Percentiles rank a stretch among this genome's conserved stretches.
Evolutionary conservation across 2,797 vertebrate genomes (phyloP).

Genomic region (Sebastes reedi): DNA sequence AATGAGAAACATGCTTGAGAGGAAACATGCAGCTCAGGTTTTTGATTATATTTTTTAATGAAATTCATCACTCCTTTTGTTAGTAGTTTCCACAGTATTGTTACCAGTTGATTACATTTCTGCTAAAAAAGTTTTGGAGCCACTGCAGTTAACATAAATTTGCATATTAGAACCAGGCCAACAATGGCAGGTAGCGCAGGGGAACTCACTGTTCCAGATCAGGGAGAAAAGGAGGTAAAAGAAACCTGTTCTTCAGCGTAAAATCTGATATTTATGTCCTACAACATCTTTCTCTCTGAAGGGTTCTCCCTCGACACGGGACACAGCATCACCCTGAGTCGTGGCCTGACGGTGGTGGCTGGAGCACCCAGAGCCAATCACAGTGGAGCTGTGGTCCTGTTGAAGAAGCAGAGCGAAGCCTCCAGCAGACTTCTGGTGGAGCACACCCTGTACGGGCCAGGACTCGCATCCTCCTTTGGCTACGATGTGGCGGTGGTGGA

Average conservation of each 20-base stretch:
- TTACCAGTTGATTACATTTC: not conserved
- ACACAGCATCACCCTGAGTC: conserved; percentile 85
- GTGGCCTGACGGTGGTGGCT: conserved; percentile 91
- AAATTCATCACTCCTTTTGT: not conserved
- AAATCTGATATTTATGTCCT: not conserved
- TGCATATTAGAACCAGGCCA: too few species aligned
- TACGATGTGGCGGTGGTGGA: conserved; percentile 95
- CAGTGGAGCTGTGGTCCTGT: conserved; percentile 91
- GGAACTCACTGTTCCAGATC: not conserved
- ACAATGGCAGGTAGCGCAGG: not conserved
- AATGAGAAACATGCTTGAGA: not conserved
- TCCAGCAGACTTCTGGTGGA: conserved; percentile 79
- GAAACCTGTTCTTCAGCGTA: not conserved
- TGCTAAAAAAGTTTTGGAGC: not conserved
- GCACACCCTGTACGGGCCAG: conserved; percentile 89
- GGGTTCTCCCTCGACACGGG: conserved; percentile 97
- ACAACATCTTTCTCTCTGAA: conserved; percentile 48
- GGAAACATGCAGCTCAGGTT: not conserved
- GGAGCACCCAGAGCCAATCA: conserved; percentile 96
- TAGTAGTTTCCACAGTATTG: not conserved
- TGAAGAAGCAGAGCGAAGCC: conserved; percentile 80
- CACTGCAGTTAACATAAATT: not conserved
- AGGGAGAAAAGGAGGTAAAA: not conserved
- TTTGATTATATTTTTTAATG: not conserved
- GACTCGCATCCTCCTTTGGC: conserved; percentile 95